Evolutionary conservation across 2,888 invertebrate species (phyloP), one percentile per base, ranked within the genome.

Genomic region (Noctua fimbriata): DNA sequence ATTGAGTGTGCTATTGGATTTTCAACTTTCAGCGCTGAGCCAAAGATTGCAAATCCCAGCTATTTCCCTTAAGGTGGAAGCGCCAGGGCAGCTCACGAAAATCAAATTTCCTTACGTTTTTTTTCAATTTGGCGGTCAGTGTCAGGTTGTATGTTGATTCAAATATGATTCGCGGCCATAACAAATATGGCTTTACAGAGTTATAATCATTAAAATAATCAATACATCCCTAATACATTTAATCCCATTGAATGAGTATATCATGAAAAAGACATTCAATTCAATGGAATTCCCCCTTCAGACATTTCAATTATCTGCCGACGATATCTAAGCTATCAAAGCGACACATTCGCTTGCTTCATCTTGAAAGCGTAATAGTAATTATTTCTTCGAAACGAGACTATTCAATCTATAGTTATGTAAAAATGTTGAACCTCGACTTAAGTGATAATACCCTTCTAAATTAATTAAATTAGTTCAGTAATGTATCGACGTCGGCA

Each of bases 401-500:
- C 41, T 41, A 41, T 41, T n/a, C 14, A 44, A 60, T 60, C 16
- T 21, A 41, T 49, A n/a, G 41, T 77, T 32, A 10, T 67, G 16
- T 67, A 36, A 52, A 32, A 36, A 47, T 12, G 1, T 32, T 21
- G 16, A 41, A 52, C 69, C n/a, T 77, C 24, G 24, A 49, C 16
- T 36, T 69, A 60, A 69, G 41, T 52, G 41, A 49, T 69, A 52
- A 7, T 41, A 32, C 58, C 14, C 16, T 49, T 70, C 14, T 71
- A 52, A 76, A 67, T 71, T 18, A 80, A 63, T 41, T 66, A 36
- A 69, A 28, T 36, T 44, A 47, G 49, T 69, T 41, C 7, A 58
- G 66, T 77, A 41, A 74, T 74, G 3, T 76, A 76, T 66, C 58
- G 77, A 69, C 41, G 55, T 72, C 66, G 72, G 32, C 49, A 65